These are phyloP conservation scores for Drosophila melanica DNA, from an alignment of 1,140 invertebrate species.

Conservation along the genomic window DNA sequence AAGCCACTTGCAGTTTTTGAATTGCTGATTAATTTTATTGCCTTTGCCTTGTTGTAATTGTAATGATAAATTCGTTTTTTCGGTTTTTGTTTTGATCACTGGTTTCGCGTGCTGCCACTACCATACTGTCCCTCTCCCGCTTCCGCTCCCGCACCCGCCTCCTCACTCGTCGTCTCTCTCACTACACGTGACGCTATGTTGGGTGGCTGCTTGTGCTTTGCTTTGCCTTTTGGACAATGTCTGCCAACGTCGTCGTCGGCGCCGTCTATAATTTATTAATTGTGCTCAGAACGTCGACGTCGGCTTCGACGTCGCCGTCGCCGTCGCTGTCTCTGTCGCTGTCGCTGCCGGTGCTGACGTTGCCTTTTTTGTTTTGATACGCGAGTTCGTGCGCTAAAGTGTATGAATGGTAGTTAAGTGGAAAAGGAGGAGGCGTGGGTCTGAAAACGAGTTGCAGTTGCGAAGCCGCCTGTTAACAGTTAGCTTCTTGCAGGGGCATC, in stretches of 20 bases:
- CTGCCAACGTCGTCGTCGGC: conserved; percentile 39
- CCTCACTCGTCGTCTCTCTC: conserved; percentile 9
- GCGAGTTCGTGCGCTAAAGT: conserved; percentile 66
- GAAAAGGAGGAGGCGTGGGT: conserved; percentile 17
- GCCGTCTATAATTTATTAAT: conserved; percentile 80
- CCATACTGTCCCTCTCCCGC: conserved; percentile 23
- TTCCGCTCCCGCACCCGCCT: conserved; percentile 17
- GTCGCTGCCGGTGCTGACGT: conserved; percentile 6
- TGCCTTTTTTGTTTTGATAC: conserved; percentile 75
- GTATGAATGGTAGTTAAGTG: conserved; percentile 51
- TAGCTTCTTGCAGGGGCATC: conserved; percentile 37
- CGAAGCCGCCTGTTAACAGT: conserved; percentile 20
- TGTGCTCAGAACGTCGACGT: conserved; percentile 68
- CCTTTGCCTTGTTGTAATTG: conserved; percentile 74
- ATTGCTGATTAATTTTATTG: conserved; percentile 83
- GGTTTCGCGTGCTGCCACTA: conserved; percentile 62
- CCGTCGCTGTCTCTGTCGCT: conserved; percentile 10
- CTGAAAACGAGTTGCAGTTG: conserved; percentile 56
- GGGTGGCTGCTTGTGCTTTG: conserved; percentile 58
- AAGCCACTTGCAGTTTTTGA: conserved; percentile 80
- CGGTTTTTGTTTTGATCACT: conserved; percentile 81
- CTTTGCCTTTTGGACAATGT: conserved; percentile 62
- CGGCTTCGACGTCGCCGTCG: conserved; percentile 28
- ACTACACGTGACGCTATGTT: conserved; percentile 46
- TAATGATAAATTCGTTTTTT: conserved; percentile 83